Base-by-base conservation (phyloP, 2,797 vertebrate species). In the Alectoris magna region DNA sequence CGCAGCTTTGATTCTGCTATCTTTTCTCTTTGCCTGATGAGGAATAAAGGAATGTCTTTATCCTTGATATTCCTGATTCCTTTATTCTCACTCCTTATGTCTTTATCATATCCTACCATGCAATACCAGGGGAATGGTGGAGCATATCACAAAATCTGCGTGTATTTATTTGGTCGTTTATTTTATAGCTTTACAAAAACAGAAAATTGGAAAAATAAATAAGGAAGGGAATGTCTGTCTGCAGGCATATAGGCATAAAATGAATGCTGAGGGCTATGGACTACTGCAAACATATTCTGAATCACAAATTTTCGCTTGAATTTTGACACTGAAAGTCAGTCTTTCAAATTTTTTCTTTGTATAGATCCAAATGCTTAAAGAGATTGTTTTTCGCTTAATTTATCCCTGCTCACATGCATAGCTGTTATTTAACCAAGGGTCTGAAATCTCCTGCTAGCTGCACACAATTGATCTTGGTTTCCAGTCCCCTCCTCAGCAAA, bases 321-420 rank as follows among this genome's bases (percentile, higher is more conserved):
- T 89, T 89, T 93, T 83, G 49, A 87, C 73, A 71, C 13, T 69
- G 41, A 93, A 93, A 89, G 10, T 74, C 78, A 91, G 6, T 87
- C 62, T 77, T 90, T 39, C 24, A 94, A 73, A 68, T 26, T 5
- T 6, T 1, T n/a, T 74, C 18, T 77, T 75, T 90, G 12, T 87
- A 56, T 84, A 80, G 53, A 92, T 41, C 39, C 17, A 48, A 76
- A 72, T 34, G 27, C 59, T 69, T 10, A 36, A 78, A 62, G 68
- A 64, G 44, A 7, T 2, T 15, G 39, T 17, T 75, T 71, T 55
- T 31, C 69, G 19, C 34, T 74, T 82, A 63, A 84, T 84, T 83
- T 93, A 85, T 72, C 74, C 29, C 44, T 90, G 64, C 17, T 83
- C 23, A 77, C 7, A 24, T 17, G 7, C 39, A 41, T 62, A 68